Conservation (phyloP, 1,140 invertebrate species). For the Calephelis virginiensis region DNA sequence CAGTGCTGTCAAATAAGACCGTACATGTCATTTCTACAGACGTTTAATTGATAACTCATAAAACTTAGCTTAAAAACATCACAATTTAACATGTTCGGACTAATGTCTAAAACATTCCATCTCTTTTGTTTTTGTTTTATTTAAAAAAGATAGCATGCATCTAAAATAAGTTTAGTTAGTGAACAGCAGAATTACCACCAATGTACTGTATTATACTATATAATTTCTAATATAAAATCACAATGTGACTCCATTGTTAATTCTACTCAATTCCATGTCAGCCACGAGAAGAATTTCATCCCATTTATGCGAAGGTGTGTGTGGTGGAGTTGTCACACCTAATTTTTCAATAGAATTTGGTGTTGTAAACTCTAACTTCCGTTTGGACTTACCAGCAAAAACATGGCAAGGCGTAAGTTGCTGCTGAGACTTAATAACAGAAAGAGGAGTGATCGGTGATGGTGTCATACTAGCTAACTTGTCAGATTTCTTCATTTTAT, state of each 20-base stretch:
- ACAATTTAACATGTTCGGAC: no score
- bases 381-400: conserved; percentile 64
- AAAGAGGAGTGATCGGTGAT: conserved; percentile 65
- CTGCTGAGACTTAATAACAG: conserved; percentile 44
- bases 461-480: conserved; percentile 43
- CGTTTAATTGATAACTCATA: no score
- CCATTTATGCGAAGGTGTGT: conserved; percentile 74
- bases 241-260: conserved; percentile 65
- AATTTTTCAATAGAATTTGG: conserved; percentile 49
- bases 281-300: conserved; percentile 74
- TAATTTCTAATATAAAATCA: conserved; percentile 43
- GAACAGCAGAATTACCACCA: no score
- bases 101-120: no score
- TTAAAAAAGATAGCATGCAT: no score
- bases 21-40: no score
- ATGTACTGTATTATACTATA: no score
- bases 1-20: no score
- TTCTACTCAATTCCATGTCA: conserved; percentile 75
- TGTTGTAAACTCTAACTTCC: conserved; percentile 74
- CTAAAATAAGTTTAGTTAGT: no score
- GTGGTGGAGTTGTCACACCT: conserved; percentile 62
- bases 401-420: conserved; percentile 54
- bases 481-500: conserved; percentile 59
- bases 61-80: no score
- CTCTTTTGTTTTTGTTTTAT: no score